A percentile compares a stretch with the other conserved stretches of the same genome.
Evolutionary conservation across 1,140 invertebrate species (phyloP).

Genomic region (Manduca sexta): DNA sequence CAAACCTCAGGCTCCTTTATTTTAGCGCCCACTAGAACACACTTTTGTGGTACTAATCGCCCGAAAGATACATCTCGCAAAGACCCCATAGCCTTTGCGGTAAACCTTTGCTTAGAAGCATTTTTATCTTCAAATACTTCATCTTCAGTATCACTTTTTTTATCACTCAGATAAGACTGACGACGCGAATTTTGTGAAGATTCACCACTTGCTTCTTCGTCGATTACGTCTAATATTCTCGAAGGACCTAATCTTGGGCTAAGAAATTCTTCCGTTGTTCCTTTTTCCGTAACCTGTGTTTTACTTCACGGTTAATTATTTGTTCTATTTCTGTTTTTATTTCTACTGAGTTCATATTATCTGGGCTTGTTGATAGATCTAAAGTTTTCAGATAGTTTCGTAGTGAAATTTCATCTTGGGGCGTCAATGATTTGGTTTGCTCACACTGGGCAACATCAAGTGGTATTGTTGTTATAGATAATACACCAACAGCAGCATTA

Average conservation of each 20-base stretch:
- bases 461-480: constrained; percentile 48
- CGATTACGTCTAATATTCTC: constrained; percentile 78
- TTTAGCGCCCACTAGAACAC: constrained; percentile 63
- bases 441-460: constrained; percentile 51
- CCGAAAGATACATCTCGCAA: constrained; percentile 24
- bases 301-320: constrained; percentile 58
- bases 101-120: constrained; percentile 13
- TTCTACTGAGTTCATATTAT: constrained; percentile 37
- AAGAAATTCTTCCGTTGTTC: constrained; percentile 73
- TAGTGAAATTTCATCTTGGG: constrained; percentile 62
- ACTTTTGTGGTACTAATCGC: constrained; percentile 58
- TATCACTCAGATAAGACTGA: constrained; percentile 62
- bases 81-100: constrained; percentile 21
- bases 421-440: constrained; percentile 47
- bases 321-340: constrained; percentile 61
- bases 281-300: constrained; percentile 73
- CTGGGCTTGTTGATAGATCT: constrained; percentile 66
- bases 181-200: constrained; percentile 65
- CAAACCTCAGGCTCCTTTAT: constrained; percentile 62
- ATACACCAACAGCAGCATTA: constrained; percentile 33
- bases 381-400: constrained; percentile 75
- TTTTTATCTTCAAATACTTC: constrained; percentile 60
- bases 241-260: constrained; percentile 70
- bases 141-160: constrained; percentile 63
- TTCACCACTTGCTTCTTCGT: constrained; percentile 78